These are phyloP conservation scores for Zaprionus africanus DNA, from an alignment of 1,140 invertebrate species.

Conservation along the genomic window DNA sequence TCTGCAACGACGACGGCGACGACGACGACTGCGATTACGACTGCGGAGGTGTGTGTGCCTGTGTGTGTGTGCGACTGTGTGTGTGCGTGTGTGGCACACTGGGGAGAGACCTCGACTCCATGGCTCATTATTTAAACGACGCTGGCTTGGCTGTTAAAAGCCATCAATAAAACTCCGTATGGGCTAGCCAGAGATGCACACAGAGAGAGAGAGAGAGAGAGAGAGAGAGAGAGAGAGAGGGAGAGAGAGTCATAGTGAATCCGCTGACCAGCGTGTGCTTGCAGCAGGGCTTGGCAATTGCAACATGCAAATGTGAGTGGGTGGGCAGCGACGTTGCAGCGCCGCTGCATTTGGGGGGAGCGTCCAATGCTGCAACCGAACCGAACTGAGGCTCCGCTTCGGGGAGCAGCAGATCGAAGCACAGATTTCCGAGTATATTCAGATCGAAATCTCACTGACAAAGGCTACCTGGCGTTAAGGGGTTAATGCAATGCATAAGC, in stretches of 20 bases:
- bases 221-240: too few relatives aligned
- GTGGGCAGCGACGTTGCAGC: conserved; percentile 49
- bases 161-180: conserved; percentile 67
- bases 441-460: conserved; percentile 22
- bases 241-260: background rate
- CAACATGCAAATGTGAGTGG: conserved; percentile 79
- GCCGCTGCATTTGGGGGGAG: conserved; percentile 12
- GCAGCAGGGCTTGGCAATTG: conserved; percentile 68
- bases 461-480: conserved; percentile 44
- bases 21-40: conserved; percentile 2
- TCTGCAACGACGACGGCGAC: conserved; percentile 12
- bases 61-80: conserved; percentile 11
- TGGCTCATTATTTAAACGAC: conserved; percentile 81
- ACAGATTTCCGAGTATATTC: background rate
- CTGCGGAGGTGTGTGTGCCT: conserved; percentile 49
- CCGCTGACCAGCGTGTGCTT: conserved; percentile 56
- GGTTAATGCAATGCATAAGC: conserved; percentile 29
- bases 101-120: conserved; percentile 45
- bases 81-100: conserved; percentile 10
- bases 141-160: conserved; percentile 77
- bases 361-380: background rate
- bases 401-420: background rate
- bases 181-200: conserved; percentile 53
- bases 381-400: background rate
- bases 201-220: background rate